Percentiles rank a stretch among this genome's conserved stretches.
phyloP scores from a whole-genome alignment of 2,888 invertebrate genomes.

The Leptopterna dolabrata region DNA sequence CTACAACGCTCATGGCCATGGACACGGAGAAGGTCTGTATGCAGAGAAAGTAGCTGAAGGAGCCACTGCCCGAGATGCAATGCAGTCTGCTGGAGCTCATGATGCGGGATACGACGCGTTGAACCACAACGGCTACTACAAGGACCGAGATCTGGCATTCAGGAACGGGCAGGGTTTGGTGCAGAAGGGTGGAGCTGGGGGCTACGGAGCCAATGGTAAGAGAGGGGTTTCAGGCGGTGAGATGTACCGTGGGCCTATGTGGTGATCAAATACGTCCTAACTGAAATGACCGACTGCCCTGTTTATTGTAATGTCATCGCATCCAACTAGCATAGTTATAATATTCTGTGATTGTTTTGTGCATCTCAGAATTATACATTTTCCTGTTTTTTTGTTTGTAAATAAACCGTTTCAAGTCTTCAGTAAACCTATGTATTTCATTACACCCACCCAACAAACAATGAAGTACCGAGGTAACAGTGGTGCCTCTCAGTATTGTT shows the following conservation, averaged over 20 bases:
- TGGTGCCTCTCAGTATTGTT: too few relatives aligned
- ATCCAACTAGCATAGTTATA: background rate
- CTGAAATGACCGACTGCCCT: background rate
- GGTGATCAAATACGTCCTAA: background rate
- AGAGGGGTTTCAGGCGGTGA: background rate
- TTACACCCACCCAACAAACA: too few relatives aligned
- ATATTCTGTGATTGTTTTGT: background rate
- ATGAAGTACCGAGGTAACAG: too few relatives aligned
- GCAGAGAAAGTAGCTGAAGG: constrained; percentile 26
- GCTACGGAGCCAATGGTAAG: background rate
- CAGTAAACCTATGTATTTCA: too few relatives aligned
- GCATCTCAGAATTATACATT: background rate
- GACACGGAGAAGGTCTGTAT: constrained; percentile 30
- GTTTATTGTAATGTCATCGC: background rate
- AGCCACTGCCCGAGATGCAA: background rate
- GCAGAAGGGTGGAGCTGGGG: background rate
- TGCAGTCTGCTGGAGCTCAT: constrained; percentile 33
- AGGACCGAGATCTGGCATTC: constrained; percentile 33
- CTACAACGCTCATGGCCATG: constrained; percentile 28
- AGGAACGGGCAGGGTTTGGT: constrained; percentile 32
- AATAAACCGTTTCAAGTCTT: too few relatives aligned
- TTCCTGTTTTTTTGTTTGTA: too few relatives aligned
- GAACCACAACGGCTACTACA: constrained; percentile 45
- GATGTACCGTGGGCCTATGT: background rate
- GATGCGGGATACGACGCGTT: constrained; percentile 21